phyloP scores from a whole-genome alignment of 2,797 vertebrate genomes.

The Danio albolineatus region DNA sequence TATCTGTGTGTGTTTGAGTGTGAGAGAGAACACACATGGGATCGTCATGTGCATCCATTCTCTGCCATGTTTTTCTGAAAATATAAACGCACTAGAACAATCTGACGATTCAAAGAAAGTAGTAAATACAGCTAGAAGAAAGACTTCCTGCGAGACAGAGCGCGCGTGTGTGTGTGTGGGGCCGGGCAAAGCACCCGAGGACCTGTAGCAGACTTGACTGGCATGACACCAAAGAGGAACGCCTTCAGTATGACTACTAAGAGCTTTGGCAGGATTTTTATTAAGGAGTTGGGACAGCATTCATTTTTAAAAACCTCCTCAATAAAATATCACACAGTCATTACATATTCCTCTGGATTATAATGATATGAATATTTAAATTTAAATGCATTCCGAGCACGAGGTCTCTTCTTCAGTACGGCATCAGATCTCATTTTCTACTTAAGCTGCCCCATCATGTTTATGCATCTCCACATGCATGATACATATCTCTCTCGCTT shows the following conservation, averaged over 20 bases:
- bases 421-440: slow-evolving; percentile 88
- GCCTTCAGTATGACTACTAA: slow-evolving; percentile 68
- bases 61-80: slow-evolving; percentile 49
- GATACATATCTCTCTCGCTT: slow-evolving; percentile 78
- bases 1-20: background rate
- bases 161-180: slow-evolving; percentile 17
- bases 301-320: slow-evolving; percentile 89
- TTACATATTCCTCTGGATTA: slow-evolving; percentile 90
- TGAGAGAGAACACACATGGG: slow-evolving; percentile 16
- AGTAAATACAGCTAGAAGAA: slow-evolving; percentile 52
- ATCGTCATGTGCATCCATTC: slow-evolving; percentile 23
- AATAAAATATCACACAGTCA: slow-evolving; percentile 89
- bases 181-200: slow-evolving; percentile 18
- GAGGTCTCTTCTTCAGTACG: slow-evolving; percentile 78
- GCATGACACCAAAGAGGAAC: slow-evolving; percentile 65
- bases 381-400: slow-evolving; percentile 86
- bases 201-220: slow-evolving; percentile 64
- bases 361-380: slow-evolving; percentile 92
- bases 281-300: slow-evolving; percentile 87
- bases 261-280: slow-evolving; percentile 78
- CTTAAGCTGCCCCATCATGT: slow-evolving; percentile 88
- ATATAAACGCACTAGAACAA: slow-evolving; percentile 45
- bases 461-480: slow-evolving; percentile 88
- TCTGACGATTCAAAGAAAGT: slow-evolving; percentile 45
- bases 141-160: slow-evolving; percentile 32